Base-by-base conservation (phyloP, 2,888 invertebrate genomes). In the Holacanthella duospinosa region DNA sequence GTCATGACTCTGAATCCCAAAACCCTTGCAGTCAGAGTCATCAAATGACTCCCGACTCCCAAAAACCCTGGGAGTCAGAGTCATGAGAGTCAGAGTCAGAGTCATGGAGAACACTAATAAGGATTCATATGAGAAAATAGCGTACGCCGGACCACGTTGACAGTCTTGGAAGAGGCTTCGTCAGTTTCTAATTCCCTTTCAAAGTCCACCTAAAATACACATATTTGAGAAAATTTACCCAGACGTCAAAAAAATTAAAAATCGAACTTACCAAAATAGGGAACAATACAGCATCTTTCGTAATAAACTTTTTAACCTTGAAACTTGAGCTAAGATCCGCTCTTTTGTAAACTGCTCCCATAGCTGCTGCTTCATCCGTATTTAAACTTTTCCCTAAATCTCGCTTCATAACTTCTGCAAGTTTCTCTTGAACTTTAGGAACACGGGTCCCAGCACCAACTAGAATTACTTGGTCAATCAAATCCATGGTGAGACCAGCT, bases 301-400 rank as follows among this genome's bases (percentile, higher is more conserved):
- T 88, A 61, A 90, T 83, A 77, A 99, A 88, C 71, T 93, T 87
- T 75, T 95, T 93, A 2, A 99, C 99, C 78, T 94, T 94, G 78
- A 97, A 99, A 1, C 97, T 97, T 36, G 92, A 90, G 55, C 94
- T 93, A 12, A 97, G 82, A 76, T 90, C 89, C 21, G 94, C 94
- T 12, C 93, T 93, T 81, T 95, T 94, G 78, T 99, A 99, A 0
- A 93, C 95, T 43, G 96, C 97, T 0, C 97, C 93, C 83, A 97
- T 82, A 0, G 93, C 88, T 3, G 94, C 93, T 0, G 99, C 95
- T 79, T 99, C 99, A 76, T 99, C 99, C 0, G 97, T 93, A 77
- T 99, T 99, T 61, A 99, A 84, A 76, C 88, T 92, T 76, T 92
- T 92, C n/a, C 89, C 87, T 48, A 89, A 76, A 75, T 92, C 85